A percentile compares a stretch with the other conserved stretches of the same genome.
Conservation (phyloP, 2,113 vertebrate species). For the Rafetus swinhoei region DNA sequence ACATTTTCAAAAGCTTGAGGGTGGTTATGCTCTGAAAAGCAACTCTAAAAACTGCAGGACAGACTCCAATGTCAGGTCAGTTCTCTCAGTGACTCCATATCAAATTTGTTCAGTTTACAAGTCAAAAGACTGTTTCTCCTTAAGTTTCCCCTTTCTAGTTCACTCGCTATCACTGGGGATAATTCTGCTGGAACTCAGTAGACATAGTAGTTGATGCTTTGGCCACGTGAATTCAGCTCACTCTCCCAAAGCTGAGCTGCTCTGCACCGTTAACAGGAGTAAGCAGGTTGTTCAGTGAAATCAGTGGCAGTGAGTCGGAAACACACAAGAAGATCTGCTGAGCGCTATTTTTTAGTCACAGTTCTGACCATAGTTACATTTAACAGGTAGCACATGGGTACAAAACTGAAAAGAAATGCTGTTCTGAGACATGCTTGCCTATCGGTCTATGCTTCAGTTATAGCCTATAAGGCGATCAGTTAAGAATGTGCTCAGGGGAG, state of each 20-base stretch:
- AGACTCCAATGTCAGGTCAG: neutral
- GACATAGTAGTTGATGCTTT: neutral
- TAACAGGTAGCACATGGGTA: constrained; percentile 14
- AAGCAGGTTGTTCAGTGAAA: neutral
- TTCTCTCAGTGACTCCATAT: neutral
- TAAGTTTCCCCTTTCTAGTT: neutral
- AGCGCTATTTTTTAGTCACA: neutral
- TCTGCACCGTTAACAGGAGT: constrained; percentile 29
- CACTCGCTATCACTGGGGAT: rapidly evolving
- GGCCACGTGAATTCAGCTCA: neutral
- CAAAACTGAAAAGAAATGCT: neutral
- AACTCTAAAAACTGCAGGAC: neutral
- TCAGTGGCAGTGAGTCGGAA: constrained; percentile 10
- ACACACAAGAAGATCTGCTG: neutral
- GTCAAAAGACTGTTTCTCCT: neutral
- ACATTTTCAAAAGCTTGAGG: neutral
- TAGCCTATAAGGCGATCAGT: neutral
- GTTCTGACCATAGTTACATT: neutral
- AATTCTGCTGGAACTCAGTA: neutral
- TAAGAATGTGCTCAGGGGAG: neutral
- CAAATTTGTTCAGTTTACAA: neutral
- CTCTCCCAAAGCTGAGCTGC: neutral
- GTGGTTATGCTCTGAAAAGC: neutral
- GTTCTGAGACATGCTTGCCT: neutral
- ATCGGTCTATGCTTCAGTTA: neutral